These are phyloP conservation scores for Folsomia candida DNA, from an alignment of 2,888 invertebrate genomes.

Conservation along the genomic window DNA sequence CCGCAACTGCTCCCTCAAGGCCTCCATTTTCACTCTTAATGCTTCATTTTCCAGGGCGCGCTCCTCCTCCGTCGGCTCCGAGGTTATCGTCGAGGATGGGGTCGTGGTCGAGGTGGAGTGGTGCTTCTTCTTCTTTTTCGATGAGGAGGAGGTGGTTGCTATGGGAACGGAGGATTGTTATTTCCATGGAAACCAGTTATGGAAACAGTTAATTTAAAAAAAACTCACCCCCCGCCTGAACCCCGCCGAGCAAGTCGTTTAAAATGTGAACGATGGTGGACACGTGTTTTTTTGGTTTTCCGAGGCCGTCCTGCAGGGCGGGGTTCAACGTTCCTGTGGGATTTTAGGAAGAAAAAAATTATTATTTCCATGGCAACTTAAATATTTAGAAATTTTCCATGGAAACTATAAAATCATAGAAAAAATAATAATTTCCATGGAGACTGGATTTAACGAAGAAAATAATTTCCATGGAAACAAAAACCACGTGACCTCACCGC, in stretches of 20 bases:
- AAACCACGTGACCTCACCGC: slow-evolving; percentile 52
- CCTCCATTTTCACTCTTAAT: slow-evolving; percentile 37
- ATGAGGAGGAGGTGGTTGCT: background rate
- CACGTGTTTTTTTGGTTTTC: slow-evolving; percentile 87
- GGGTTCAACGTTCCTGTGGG: slow-evolving; percentile 85
- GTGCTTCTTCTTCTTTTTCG: slow-evolving; percentile 11
- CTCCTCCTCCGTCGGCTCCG: slow-evolving; percentile 12
- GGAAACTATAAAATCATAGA: too few relatives aligned
- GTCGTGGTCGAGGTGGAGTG: slow-evolving; percentile 21
- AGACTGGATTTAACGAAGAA: too few relatives aligned
- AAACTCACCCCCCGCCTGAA: slow-evolving; percentile 33
- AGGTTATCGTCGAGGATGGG: slow-evolving; percentile 15
- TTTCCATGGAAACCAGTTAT: too few relatives aligned
- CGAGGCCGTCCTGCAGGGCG: slow-evolving; percentile 84
- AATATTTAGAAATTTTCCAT: too few relatives aligned
- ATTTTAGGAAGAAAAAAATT: too few relatives aligned
- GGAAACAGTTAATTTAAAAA: too few relatives aligned
- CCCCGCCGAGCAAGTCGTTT: slow-evolving; percentile 71
- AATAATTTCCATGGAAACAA: background rate
- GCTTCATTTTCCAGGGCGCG: slow-evolving; percentile 40
- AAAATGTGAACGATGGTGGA: slow-evolving; percentile 93
- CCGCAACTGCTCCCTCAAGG: slow-evolving; percentile 40
- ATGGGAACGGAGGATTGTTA: slow-evolving; percentile 18
- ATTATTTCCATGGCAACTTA: too few relatives aligned
- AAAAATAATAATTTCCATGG: too few relatives aligned